A percentile compares a stretch with the other conserved stretches of the same genome.
phyloP scores from a whole-genome alignment of 2,888 invertebrate genomes.

The Oligia strigilis region DNA sequence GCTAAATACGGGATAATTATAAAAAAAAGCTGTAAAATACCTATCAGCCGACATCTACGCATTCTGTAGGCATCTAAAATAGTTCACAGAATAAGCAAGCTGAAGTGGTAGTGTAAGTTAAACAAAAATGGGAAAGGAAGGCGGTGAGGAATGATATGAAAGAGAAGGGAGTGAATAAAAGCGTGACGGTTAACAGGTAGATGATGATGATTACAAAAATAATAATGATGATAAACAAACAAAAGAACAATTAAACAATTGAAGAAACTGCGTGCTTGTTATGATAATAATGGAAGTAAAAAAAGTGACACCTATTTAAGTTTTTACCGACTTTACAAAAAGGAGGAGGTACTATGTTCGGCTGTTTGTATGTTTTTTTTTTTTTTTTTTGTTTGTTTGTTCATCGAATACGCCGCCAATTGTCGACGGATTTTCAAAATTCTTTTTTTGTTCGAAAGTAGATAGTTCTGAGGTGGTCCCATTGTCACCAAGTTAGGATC shows the following conservation, averaged over 20 bases:
- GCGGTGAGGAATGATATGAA: not conserved
- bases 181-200: too few relatives aligned
- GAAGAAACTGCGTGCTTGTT: not conserved
- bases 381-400: too few relatives aligned
- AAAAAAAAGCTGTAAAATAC: not conserved
- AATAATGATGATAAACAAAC: slow-evolving; percentile 3
- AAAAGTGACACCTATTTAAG: not conserved
- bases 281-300: not conserved
- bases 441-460: too few relatives aligned
- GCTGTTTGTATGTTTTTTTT: too few relatives aligned
- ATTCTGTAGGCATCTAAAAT: not conserved
- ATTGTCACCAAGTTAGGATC: too few relatives aligned
- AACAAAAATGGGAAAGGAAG: not conserved
- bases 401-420: too few relatives aligned
- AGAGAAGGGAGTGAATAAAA: not conserved
- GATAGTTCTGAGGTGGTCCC: too few relatives aligned
- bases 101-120: not conserved
- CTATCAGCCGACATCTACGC: not conserved
- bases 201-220: not conserved
- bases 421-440: too few relatives aligned
- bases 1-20: not conserved
- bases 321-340: too few relatives aligned
- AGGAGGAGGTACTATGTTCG: too few relatives aligned
- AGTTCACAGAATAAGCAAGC: not conserved
- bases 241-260: slow-evolving; percentile 25